Evolutionary conservation across 2,888 invertebrate genomes (phyloP), one percentile per base, ranked within the genome.

Genomic region (Tethea ocularis): DNA sequence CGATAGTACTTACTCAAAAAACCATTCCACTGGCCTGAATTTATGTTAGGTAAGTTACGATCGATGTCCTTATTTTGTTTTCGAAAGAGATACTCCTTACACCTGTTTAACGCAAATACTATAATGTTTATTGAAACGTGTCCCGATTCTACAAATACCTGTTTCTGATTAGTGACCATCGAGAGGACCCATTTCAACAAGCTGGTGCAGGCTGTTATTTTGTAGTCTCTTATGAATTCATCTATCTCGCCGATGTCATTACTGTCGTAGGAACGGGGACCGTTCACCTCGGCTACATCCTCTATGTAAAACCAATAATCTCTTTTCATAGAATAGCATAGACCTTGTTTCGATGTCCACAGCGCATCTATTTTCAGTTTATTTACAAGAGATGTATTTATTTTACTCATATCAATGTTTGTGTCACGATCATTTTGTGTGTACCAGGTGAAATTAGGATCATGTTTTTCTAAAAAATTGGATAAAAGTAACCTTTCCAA

Each of bases 121-220:
- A 97, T 84, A 1, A 94, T 90, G 61, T 91, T 93, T 23, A 94
- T 74, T 22, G 95, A 87, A 41, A 95, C 86, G 62, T 86, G 91
- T 10, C 96, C 96, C 1, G 83, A 72, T 2, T 88, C 77, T n/a
- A 85, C 77, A 71, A 95, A 92, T 15, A 95, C 78, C 15, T 88
- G 88, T 58, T 75, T 81, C 1, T 88, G 80, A 64, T 88, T 83
- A 24, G 86, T 82, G 1, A 84, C 81, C 88, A 88, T 90, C 33
- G 84, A 86, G 23, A 89, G 75, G 60, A 86, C 71, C 92, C 90
- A 96, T 77, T 96, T 96, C 46, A 98, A 83, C 58, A 98, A 87
- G 66, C 96, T 95, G 56, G 96, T 95, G 67, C 97, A 97, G 3
- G 97, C 96, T 2, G 97, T 97, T 57, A 96, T 89, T 77, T 96